Conservation (phyloP, 2,888 invertebrate genomes). For the Clunio marinus region DNA sequence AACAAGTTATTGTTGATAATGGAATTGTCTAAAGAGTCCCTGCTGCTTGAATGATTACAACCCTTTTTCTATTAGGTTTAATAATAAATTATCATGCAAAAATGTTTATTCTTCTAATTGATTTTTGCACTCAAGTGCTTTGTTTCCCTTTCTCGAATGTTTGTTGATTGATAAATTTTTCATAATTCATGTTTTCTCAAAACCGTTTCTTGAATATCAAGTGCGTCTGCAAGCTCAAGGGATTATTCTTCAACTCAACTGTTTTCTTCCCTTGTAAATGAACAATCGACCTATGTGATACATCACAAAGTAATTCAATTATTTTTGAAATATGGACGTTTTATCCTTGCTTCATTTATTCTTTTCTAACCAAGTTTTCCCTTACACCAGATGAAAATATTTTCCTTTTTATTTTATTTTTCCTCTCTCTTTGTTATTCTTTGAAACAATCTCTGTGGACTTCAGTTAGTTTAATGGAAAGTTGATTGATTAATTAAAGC, state of each 20-base stretch:
- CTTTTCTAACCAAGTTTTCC: not conserved
- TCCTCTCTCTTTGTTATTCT: not conserved
- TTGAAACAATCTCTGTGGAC: not conserved
- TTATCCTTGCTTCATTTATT: not conserved
- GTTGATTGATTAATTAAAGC: slow-evolving; percentile 57
- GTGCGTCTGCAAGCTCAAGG: slow-evolving; percentile 8
- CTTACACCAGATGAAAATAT: not conserved
- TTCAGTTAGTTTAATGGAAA: slow-evolving; percentile 43
- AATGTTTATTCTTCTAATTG: slow-evolving; percentile 29
- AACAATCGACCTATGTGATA: slow-evolving; percentile 19
- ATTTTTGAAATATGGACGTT: slow-evolving; percentile 19
- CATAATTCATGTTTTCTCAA: slow-evolving; percentile 18
- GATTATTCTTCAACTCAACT: not conserved
- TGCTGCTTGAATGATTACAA: slow-evolving; percentile 1
- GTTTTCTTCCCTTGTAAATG: not conserved
- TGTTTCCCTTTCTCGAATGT: not conserved
- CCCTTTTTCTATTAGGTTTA: not conserved
- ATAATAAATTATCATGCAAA: not conserved
- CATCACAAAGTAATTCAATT: slow-evolving; percentile 21
- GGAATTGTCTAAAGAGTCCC: too few relatives aligned
- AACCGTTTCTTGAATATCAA: slow-evolving; percentile 8
- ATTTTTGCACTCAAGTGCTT: slow-evolving; percentile 32
- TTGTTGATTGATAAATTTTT: slow-evolving; percentile 29
- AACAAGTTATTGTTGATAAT: slow-evolving; percentile 9
- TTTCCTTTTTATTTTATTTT: too few relatives aligned